Evolutionary conservation across 2,797 vertebrate genomes (phyloP), one percentile per base, ranked within the genome.

Genomic region (Phrynocephalus forsythii): DNA sequence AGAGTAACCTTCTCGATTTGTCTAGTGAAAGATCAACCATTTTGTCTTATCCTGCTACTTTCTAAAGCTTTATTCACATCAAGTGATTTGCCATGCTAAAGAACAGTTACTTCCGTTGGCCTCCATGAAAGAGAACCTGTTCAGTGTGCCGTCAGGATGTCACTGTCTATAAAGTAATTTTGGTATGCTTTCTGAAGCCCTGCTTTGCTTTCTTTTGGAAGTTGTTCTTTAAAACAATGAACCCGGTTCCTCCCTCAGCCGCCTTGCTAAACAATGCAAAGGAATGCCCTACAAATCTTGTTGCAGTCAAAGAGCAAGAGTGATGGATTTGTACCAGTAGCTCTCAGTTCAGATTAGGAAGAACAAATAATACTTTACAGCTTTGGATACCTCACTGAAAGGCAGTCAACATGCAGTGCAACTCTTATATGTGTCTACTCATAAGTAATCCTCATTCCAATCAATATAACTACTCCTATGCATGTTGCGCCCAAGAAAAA

Each of bases 111-210:
- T 82, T 75, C 7, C 5, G 85, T 84, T 84, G 30, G 30, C 80
- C 91, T 68, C 78, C 92, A 66, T 67, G 84, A 87, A 92, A 91
- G 69, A 83, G 18, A 89, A 30, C 24, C 50, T 89, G 73, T 82
- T 89, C 7, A 11, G 82, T 44, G 72, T 82, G 78, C 86, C 90
- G 78, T 94, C 88, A 88, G 63, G 89, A 82, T 86, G 86, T 90
- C 87, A 91, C 87, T 91, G 93, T 88, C 92, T 92, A 91, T 81
- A 93, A 80, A 92, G 72, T 82, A 87, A 92, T 93, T 92, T 84
- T 87, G 89, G 90, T 91, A 89, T 90, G 56, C 72, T 60, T 92
- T 90, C 91, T 85, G 73, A 87, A 84, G 83, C 88, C 91, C 91
- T 92, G 52, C 89, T 91, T 92, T 93, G 82, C 83, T 90, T 91